phyloP scores from a whole-genome alignment of 2,113 vertebrate genomes.

The Heteronetta atricapilla region DNA sequence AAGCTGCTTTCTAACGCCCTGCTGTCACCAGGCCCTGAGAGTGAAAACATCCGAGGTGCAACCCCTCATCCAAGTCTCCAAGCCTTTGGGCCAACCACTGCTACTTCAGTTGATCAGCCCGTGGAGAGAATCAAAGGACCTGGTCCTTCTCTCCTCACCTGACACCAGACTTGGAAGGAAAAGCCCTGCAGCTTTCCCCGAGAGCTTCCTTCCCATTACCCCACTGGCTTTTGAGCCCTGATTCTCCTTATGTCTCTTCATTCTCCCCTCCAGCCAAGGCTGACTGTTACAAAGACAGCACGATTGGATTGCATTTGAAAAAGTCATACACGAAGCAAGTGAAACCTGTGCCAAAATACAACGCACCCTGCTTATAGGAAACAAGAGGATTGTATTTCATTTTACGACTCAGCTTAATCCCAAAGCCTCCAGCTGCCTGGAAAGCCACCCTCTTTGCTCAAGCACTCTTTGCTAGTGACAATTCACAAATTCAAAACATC shows the following conservation, averaged over 20 bases:
- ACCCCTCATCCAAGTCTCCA: background rate
- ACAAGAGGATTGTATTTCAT: constrained; percentile 3
- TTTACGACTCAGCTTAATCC: background rate
- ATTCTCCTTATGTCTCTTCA: background rate
- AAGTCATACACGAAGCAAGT: background rate
- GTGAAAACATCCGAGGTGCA: background rate
- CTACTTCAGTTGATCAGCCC: background rate
- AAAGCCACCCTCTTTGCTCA: background rate
- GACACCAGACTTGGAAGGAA: background rate
- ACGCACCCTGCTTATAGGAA: background rate
- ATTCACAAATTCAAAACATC: background rate
- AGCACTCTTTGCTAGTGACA: background rate
- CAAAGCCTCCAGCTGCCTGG: background rate
- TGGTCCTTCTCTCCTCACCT: background rate
- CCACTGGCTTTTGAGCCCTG: background rate
- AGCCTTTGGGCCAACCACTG: background rate
- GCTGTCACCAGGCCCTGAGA: background rate
- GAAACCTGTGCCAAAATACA: background rate
- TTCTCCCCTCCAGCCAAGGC: background rate
- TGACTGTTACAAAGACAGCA: background rate
- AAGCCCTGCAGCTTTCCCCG: background rate
- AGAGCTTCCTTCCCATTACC: background rate
- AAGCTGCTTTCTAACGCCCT: background rate
- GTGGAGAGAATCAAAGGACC: background rate
- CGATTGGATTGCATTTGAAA: background rate